These are phyloP conservation scores for Brotula barbata DNA, from an alignment of 2,797 vertebrate genomes.

Conservation along the genomic window DNA sequence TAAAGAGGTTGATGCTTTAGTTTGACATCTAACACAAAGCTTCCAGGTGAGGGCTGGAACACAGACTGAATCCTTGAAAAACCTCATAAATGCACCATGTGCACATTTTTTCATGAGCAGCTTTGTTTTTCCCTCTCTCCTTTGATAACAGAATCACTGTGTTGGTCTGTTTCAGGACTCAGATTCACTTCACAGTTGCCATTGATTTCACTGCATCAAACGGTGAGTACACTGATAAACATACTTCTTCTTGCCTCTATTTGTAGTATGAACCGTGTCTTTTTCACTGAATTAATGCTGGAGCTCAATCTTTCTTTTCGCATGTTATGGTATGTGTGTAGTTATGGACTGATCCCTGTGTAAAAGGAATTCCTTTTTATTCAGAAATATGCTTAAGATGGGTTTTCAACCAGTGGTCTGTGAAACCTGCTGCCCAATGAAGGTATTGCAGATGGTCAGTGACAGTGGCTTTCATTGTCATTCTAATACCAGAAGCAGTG, in stretches of 20 bases:
- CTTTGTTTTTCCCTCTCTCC: slow-evolving; percentile 27
- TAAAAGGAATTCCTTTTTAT: slow-evolving; percentile 1
- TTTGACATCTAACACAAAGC: too few relatives aligned
- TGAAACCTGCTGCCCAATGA: too few relatives aligned
- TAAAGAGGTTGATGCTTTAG: too few relatives aligned
- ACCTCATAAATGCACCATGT: slow-evolving; percentile 63
- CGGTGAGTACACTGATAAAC: slow-evolving; percentile 79
- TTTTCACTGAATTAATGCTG: slow-evolving; percentile 38
- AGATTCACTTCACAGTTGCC: slow-evolving; percentile 98
- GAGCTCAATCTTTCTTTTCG: slow-evolving; percentile 15
- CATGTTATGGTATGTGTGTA: slow-evolving; percentile 5
- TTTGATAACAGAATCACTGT: slow-evolving; percentile 53
- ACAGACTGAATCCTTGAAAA: slow-evolving; percentile 41
- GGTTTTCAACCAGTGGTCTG: too few relatives aligned
- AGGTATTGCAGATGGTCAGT: too few relatives aligned
- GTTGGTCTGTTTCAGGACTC: slow-evolving; percentile 85
- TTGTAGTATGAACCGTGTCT: slow-evolving; percentile 31
- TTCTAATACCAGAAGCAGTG: too few relatives aligned
- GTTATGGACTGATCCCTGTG: background rate
- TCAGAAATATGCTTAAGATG: background rate
- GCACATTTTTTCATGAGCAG: too few relatives aligned
- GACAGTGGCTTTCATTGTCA: too few relatives aligned
- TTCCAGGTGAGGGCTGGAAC: slow-evolving; percentile 48
- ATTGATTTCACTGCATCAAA: slow-evolving; percentile 99
- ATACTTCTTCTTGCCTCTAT: slow-evolving; percentile 24